phyloP scores from a whole-genome alignment of 2,797 vertebrate genomes.

The Neomorphus geoffroyi region DNA sequence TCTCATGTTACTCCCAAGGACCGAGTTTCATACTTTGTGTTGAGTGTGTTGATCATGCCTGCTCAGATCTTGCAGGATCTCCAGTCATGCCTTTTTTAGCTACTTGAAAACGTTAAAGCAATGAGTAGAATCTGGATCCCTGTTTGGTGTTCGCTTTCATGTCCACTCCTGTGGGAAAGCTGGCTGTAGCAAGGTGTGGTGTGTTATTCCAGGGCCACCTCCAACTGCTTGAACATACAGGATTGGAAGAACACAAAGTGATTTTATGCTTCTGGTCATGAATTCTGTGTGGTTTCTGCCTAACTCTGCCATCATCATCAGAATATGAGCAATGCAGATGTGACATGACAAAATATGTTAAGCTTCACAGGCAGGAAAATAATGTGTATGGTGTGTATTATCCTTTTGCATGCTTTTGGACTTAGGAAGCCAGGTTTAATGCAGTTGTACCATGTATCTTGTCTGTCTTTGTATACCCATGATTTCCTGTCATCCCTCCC shows the following conservation, averaged over 20 bases:
- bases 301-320: rapidly evolving
- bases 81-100: neutral
- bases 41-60: neutral
- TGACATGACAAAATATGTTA: neutral
- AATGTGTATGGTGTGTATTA: neutral
- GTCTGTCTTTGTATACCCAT: neutral
- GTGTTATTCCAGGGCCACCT: neutral
- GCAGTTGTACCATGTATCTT: neutral
- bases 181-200: neutral
- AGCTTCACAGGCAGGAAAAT: neutral
- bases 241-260: neutral
- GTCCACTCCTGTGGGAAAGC: neutral
- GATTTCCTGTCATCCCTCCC: neutral
- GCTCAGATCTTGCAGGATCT: too few relatives aligned
- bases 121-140: neutral
- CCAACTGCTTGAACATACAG: neutral
- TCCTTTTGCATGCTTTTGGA: neutral
- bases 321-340: neutral
- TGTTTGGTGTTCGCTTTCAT: neutral
- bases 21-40: neutral
- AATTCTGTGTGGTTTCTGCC: neutral
- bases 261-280: neutral
- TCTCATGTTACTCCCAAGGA: neutral
- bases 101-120: neutral
- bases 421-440: neutral